These are phyloP conservation scores for Andrena haemorrhoa DNA, from an alignment of 2,888 invertebrate genomes.

Conservation along the genomic window DNA sequence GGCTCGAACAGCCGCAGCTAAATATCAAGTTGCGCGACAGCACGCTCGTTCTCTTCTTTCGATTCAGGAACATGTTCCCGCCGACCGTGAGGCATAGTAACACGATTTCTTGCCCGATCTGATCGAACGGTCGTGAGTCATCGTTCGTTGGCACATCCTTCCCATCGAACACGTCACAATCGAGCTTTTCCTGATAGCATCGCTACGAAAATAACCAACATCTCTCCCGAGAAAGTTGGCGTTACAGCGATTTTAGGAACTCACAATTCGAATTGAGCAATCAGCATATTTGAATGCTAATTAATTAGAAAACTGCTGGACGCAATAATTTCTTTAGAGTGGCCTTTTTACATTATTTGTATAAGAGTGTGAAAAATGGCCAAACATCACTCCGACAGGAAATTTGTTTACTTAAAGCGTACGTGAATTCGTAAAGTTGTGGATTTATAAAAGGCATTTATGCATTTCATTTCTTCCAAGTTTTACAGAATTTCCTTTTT, in stretches of 20 bases:
- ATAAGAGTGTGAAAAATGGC: too few species aligned
- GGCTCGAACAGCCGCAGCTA: constrained; percentile 4
- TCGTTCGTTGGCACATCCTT: constrained; percentile 48
- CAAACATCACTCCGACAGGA: too few species aligned
- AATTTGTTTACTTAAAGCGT: too few species aligned
- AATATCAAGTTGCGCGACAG: constrained; percentile 42
- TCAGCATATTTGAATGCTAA: neutral
- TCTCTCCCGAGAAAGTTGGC: neutral
- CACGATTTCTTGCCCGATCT: constrained; percentile 47
- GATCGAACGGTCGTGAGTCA: constrained; percentile 50
- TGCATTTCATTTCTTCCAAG: too few species aligned
- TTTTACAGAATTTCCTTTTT: too few species aligned
- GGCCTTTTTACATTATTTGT: too few species aligned
- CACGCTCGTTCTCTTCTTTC: constrained; percentile 38
- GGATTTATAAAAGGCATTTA: too few species aligned
- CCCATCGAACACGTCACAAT: neutral
- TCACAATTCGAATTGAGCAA: neutral
- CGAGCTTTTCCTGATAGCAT: neutral
- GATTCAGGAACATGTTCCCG: constrained; percentile 42
- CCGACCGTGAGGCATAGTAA: constrained; percentile 48
- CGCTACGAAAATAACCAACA: neutral
- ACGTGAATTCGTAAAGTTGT: too few species aligned
- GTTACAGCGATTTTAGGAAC: neutral
- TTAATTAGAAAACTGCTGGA: too few species aligned
- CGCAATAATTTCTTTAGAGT: too few species aligned